Evolutionary conservation across 2,797 vertebrate genomes (phyloP).

Genomic region (Spondyliosoma cantharus): DNA sequence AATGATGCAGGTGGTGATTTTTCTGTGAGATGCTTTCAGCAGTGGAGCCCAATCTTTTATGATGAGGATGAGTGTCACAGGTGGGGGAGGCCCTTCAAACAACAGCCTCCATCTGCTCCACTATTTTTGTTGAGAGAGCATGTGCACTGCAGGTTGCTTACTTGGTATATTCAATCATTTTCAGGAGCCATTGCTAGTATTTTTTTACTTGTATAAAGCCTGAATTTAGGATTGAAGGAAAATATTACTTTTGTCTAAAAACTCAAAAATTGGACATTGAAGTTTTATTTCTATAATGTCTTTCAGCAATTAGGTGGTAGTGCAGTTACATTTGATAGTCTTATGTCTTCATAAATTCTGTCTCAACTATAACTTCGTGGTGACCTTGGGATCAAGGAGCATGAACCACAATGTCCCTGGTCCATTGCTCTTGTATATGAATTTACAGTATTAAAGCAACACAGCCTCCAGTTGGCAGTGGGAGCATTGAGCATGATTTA

Average conservation of each 20-base stretch:
- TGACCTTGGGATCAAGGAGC: not conserved
- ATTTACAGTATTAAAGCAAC: no score
- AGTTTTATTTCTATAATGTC: no score
- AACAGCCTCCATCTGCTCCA: slow-evolving; percentile 4
- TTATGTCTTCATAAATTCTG: not conserved
- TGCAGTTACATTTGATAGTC: not conserved
- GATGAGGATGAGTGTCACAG: slow-evolving; percentile 1
- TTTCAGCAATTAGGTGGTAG: no score
- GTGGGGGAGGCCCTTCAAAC: slow-evolving; percentile 1
- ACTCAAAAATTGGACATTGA: no score
- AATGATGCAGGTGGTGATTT: slow-evolving; percentile 22
- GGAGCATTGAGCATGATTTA: no score
- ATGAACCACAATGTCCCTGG: no score
- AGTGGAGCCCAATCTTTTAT: slow-evolving; percentile 6
- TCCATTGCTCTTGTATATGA: no score
- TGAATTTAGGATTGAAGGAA: not conserved
- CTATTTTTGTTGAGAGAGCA: slow-evolving; percentile 13
- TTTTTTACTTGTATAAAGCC: not conserved
- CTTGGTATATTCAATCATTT: not conserved
- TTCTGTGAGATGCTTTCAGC: slow-evolving; percentile 7
- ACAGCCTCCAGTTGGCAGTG: no score
- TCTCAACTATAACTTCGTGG: not conserved
- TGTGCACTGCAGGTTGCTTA: slow-evolving; percentile 18
- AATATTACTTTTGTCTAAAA: not conserved
- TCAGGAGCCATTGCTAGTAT: not conserved